Evolutionary conservation across 1,140 invertebrate species (phyloP).

Genomic region (Babylonia areolata): DNA sequence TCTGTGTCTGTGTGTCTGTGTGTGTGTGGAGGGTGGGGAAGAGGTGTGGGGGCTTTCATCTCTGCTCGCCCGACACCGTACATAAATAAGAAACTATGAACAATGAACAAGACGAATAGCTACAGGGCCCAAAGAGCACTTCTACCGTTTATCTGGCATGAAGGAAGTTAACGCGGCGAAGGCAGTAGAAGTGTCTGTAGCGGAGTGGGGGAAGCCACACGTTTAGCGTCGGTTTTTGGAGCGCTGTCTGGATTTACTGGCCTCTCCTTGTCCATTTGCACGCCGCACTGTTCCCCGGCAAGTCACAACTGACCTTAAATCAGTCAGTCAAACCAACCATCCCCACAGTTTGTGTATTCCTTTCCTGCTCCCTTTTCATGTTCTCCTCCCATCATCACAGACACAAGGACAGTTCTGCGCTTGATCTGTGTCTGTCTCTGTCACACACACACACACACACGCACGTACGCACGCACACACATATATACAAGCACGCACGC

Average conservation of each 20-base stretch:
- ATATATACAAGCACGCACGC: no score
- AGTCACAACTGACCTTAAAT: neutral
- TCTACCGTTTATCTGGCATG: neutral
- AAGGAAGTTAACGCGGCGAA: neutral
- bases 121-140: neutral
- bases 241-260: neutral
- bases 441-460: no score
- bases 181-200: neutral
- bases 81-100: neutral
- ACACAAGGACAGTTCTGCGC: no score
- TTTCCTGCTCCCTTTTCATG: no score
- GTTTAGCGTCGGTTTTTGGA: neutral
- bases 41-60: no score
- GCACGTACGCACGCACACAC: no score
- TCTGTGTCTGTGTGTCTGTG: no score
- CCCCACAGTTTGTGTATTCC: no score
- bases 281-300: neutral
- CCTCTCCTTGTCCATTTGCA: neutral
- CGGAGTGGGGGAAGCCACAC: neutral
- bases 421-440: no score
- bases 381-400: no score
- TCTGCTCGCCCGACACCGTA: neutral
- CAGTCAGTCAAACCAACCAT: no score
- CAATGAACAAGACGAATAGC: slow-evolving; percentile 2
- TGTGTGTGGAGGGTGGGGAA: no score